phyloP scores from a whole-genome alignment of 1,140 invertebrate species.

The Ostrea edulis region DNA sequence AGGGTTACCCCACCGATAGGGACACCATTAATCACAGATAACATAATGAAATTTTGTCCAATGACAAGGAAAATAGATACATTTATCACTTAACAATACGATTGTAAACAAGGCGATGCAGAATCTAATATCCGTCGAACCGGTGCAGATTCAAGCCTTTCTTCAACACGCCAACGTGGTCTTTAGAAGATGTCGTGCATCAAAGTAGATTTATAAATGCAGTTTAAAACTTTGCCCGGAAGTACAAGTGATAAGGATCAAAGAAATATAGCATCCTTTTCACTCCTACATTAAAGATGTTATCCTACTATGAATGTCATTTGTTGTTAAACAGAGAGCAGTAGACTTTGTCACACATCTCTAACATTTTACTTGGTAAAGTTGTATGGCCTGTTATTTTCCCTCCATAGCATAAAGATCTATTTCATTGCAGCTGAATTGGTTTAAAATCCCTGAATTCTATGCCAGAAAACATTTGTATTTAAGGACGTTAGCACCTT shows the following conservation, averaged over 20 bases:
- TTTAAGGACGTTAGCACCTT: too few relatives aligned
- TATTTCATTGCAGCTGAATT: too few relatives aligned
- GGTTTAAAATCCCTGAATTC: too few relatives aligned
- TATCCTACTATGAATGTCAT: background rate
- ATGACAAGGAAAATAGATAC: slow-evolving; percentile 8
- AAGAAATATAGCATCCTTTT: slow-evolving; percentile 10
- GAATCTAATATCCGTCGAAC: background rate
- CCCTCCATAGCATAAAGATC: too few relatives aligned
- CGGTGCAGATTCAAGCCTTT: slow-evolving; percentile 7
- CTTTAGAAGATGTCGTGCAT: background rate
- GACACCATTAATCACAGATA: background rate
- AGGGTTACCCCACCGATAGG: background rate
- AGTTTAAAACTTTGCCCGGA: slow-evolving; percentile 6
- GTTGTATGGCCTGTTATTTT: too few relatives aligned
- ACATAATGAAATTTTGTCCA: background rate
- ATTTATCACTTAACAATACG: slow-evolving; percentile 10
- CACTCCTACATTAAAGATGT: slow-evolving; percentile 2
- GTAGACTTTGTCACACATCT: too few relatives aligned
- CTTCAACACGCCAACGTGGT: background rate
- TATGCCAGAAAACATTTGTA: too few relatives aligned
- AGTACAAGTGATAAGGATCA: background rate
- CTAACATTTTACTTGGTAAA: too few relatives aligned
- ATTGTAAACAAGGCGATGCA: background rate
- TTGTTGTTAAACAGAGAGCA: background rate
- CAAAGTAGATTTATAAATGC: background rate